Conservation (phyloP, 1,140 invertebrate genomes). For the Epicauta chinensis region DNA sequence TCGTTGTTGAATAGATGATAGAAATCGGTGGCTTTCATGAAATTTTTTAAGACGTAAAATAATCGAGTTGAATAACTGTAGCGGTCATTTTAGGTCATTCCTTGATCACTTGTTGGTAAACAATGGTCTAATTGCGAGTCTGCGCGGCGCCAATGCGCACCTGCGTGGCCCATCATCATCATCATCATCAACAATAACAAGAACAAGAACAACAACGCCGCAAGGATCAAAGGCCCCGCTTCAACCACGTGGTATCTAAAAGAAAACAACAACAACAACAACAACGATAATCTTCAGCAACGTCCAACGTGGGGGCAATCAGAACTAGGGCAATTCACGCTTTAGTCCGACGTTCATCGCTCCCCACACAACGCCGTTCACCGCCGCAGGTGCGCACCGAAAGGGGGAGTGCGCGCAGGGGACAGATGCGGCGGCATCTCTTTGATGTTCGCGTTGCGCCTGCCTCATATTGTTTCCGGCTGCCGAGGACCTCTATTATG, state of each 20-base stretch:
- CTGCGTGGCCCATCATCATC: not conserved
- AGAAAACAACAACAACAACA: not conserved
- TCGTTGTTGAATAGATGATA: too few relatives aligned
- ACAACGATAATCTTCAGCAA: constrained; percentile 7
- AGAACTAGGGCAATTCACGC: constrained; percentile 34
- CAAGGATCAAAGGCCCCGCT: constrained; percentile 12
- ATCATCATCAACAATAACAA: not conserved
- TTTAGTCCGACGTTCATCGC: constrained; percentile 5
- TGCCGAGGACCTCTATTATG: constrained; percentile 45
- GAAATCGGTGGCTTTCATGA: too few relatives aligned
- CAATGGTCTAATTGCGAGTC: constrained; percentile 13
- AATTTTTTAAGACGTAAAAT: too few relatives aligned
- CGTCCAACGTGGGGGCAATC: constrained; percentile 12
- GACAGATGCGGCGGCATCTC: constrained; percentile 26
- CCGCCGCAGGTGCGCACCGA: constrained; percentile 6
- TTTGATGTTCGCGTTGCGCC: constrained; percentile 38
- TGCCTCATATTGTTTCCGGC: constrained; percentile 44
- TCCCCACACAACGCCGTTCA: constrained; percentile 7
- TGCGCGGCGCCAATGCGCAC: constrained; percentile 11
- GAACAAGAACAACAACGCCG: not conserved
- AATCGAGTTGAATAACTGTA: too few relatives aligned
- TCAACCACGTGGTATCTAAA: constrained; percentile 19
- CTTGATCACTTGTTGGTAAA: constrained; percentile 14
- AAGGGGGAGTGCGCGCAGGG: constrained; percentile 10
- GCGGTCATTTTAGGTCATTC: constrained; percentile 13